These are phyloP conservation scores for Solen grandis DNA, from an alignment of 1,140 invertebrate genomes.

Conservation along the genomic window DNA sequence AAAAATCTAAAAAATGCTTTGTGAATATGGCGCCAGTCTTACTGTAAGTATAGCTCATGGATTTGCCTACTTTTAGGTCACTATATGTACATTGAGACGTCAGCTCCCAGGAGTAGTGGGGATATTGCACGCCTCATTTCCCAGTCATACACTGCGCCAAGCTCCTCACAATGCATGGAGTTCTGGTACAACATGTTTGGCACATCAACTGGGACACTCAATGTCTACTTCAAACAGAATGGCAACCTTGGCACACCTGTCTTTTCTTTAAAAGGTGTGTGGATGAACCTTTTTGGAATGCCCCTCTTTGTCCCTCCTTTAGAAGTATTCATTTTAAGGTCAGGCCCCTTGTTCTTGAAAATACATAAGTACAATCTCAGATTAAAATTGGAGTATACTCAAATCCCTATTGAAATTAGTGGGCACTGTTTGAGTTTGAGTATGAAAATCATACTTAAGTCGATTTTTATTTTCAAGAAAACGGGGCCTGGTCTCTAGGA, in stretches of 20 bases:
- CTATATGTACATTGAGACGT: conserved; percentile 77
- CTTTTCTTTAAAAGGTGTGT: conserved; percentile 64
- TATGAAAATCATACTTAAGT: no score
- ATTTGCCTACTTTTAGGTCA: no score
- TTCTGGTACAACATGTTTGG: conserved; percentile 91
- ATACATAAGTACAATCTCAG: no score
- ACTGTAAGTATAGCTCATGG: no score
- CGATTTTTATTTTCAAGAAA: no score
- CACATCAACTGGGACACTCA: conserved; percentile 61
- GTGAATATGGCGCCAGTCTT: no score
- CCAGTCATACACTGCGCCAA: conserved; percentile 40
- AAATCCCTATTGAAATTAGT: no score
- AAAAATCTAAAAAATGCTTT: no score
- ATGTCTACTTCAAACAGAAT: conserved; percentile 81
- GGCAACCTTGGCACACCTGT: conserved; percentile 60
- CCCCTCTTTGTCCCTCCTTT: background rate
- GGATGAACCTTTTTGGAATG: no score
- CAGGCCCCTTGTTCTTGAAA: background rate
- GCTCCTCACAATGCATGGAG: conserved; percentile 61
- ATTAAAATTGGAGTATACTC: no score
- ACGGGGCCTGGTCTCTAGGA: no score
- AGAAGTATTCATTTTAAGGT: background rate
- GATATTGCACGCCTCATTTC: conserved; percentile 66
- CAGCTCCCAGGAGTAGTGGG: conserved; percentile 62
- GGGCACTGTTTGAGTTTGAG: no score